phyloP scores from a whole-genome alignment of 2,113 vertebrate genomes.

The Alouatta palliata region DNA sequence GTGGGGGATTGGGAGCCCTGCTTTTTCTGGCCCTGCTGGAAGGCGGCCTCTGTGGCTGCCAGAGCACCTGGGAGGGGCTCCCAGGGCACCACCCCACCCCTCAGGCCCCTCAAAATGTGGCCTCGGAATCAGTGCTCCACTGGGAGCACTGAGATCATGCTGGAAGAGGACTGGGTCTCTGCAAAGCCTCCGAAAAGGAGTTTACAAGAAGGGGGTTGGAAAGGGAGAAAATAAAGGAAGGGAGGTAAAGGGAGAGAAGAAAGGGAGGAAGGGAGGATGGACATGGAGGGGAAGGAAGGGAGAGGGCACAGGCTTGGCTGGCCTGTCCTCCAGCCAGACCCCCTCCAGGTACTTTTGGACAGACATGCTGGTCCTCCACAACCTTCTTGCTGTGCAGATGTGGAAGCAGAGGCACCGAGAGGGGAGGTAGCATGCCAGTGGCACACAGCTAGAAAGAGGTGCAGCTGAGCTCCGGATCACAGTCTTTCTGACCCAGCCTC shows the following conservation, averaged over 20 bases:
- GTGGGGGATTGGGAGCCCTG: conserved; percentile 83
- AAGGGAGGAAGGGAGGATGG: background rate
- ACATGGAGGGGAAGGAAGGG: no score
- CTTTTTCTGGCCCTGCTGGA: conserved; percentile 80
- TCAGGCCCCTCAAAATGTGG: background rate
- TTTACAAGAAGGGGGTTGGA: background rate
- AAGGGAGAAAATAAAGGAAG: background rate
- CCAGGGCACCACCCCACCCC: background rate
- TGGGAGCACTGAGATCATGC: background rate
- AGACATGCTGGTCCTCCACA: background rate
- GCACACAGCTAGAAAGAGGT: background rate
- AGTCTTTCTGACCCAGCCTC: background rate
- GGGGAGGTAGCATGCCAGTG: background rate
- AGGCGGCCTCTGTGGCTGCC: conserved; percentile 43
- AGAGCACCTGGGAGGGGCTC: conserved; percentile 27
- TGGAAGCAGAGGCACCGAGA: background rate
- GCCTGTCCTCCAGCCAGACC: background rate
- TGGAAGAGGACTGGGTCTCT: background rate
- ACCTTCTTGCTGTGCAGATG: background rate
- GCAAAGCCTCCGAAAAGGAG: background rate
- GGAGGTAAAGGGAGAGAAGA: background rate
- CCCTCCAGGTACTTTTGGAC: background rate
- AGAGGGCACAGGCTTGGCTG: background rate
- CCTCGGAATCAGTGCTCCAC: background rate
- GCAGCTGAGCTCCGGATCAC: background rate